Evolutionary conservation across 2,113 vertebrate species (phyloP), one percentile per base, ranked within the genome.

Genomic region (Laticauda colubrina): DNA sequence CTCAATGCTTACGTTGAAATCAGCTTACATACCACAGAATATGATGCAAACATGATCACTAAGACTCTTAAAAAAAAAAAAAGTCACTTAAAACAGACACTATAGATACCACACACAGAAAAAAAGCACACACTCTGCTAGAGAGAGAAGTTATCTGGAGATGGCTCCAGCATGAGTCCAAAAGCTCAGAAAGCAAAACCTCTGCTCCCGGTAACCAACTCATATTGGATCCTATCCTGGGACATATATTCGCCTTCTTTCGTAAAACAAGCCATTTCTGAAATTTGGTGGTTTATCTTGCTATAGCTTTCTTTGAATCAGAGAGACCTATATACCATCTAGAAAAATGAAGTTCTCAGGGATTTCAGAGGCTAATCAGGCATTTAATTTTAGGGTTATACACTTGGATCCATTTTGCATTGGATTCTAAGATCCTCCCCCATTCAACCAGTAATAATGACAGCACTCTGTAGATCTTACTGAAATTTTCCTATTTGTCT

Each of bases 261-360:
- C 1, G 20, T 23, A 26, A 23, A 48, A 86, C 45, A 86, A 45
- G 43, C 85, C 69, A 81, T 20, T 34, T 92, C 12, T 81, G 90
- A 23, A 29, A 14, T 55, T 39, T 55, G 59, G n/a, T 29, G 18
- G 24, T 8, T 59, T 61, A 23, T 54, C 64, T 61, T 59, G 48
- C 9, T 55, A 5, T n/a, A 29, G 94, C 90, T 61, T 95, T 20
- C 59, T 59, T 88, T 93, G 59, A 91, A 81, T 89, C 45, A 64
- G 14, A 88, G 88, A 93, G 93, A 45, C 15, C 93, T 1, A 7
- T 89, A 90, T 55, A 64, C 10, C 51, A 51, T 10, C 57, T 91
- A 8, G 10, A 86, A 3, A 2, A 93, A 26, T 51, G 43, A 26
- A 4, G 11, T 23, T 87, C 23, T 91, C 81, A n/a, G 54, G 1